A percentile compares a stretch with the other conserved stretches of the same genome.
phyloP scores from a whole-genome alignment of 2,797 vertebrate genomes.

The Otolemur crassicaudatus region DNA sequence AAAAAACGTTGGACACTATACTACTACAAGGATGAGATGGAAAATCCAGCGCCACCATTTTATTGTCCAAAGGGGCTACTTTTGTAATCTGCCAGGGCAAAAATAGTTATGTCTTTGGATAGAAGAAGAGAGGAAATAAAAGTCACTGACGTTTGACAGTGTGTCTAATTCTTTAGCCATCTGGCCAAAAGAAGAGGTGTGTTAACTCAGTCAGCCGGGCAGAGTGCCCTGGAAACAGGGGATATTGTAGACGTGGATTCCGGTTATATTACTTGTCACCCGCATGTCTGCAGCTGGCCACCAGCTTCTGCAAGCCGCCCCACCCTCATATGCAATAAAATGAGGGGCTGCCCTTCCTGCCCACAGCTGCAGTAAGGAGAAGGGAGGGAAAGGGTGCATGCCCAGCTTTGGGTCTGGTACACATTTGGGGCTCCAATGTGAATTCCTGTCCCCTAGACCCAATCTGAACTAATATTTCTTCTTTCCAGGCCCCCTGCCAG shows the following conservation, averaged over 20 bases:
- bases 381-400: neutral
- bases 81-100: neutral
- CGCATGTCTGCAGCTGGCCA: neutral
- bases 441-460: neutral
- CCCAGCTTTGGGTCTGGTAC: neutral
- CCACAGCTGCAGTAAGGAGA: neutral
- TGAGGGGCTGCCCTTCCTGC: neutral
- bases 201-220: neutral
- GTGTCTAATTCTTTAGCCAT: neutral
- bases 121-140: neutral
- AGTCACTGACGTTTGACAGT: neutral
- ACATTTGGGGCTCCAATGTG: neutral
- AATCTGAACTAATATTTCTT: constrained; percentile 1
- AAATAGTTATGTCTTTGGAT: neutral
- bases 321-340: neutral
- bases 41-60: neutral
- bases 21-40: neutral
- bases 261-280: neutral
- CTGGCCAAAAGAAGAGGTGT: neutral
- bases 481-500: neutral
- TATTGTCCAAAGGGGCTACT: neutral
- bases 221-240: neutral
- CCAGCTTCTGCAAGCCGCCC: neutral
- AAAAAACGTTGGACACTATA: too few species aligned
- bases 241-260: neutral